Evolutionary conservation across 30 jellyfish, hydroid and myxozoan genomes (phyloP), one percentile per base, ranked within the genome.

Genomic region (Aurelia coerulea): DNA sequence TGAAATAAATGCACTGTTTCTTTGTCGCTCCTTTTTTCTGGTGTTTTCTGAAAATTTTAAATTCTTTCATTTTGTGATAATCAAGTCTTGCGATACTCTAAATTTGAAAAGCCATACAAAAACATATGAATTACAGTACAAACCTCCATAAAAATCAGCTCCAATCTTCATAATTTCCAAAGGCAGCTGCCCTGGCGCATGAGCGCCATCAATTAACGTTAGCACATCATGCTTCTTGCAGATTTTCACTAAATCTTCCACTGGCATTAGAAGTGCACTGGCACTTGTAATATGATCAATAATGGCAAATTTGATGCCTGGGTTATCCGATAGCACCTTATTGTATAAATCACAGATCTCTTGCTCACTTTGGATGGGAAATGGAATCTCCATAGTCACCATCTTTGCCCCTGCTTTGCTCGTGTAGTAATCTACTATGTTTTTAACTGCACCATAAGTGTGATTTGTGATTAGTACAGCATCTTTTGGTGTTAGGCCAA

Each of bases 111-210:
- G 1, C 56, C 5, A 37, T 37, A 46, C 13, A 9, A 46, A 6
- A 46, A 46, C 56, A 46, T 0, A 46, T 46, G 14, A 13, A 7
- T 51, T 18, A 69, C 96, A 17, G 51, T 18, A 69, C 96, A 17
- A 54, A 95, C 99, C 99, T 35, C 85, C 90, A 74, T 95, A 95
- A 77, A 95, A 79, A 59, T 95, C 98, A 33, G 95, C 97, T 41
- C 89, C 97, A 39, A 82, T 73, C 37, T 78, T 87, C 74, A 90
- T 93, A 34, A 95, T 75, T 15, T 95, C 81, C 72, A 95, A 67
- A 32, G 90, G 87, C 41, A 95, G 41, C 75, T 95, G 99, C n/a
- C 99, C 99, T 18, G 99, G 99, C 1, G 97, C 98, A 90, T 95
- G 99, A 12, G 99, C 99, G n/a, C 98, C 99, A 86, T 95, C 99